Conservation (phyloP, 2,113 vertebrate genomes). For the Ophthalmolycus amberensis region DNA sequence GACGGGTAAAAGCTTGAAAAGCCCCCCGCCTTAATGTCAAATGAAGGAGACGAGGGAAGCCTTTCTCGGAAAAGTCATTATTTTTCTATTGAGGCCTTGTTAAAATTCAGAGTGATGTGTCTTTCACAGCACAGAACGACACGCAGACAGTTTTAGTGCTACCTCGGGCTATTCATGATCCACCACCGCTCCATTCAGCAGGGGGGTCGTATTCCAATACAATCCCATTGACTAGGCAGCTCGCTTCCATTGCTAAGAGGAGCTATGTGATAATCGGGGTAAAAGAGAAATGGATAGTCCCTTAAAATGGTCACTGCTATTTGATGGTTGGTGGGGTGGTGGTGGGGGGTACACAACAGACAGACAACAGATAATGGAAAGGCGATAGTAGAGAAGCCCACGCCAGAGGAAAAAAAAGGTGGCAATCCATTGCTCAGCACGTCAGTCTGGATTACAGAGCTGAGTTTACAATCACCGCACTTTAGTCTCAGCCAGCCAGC, state of each 20-base stretch:
- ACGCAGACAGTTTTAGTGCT: constrained; percentile 47
- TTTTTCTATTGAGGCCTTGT: constrained; percentile 41
- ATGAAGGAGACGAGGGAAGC: constrained; percentile 7
- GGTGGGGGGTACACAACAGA: background rate
- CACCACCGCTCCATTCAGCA: constrained; percentile 51
- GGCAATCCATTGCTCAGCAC: constrained; percentile 54
- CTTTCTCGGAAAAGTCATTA: constrained; percentile 34
- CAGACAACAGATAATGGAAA: background rate
- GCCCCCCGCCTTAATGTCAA: background rate
- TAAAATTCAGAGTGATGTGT: constrained; percentile 51
- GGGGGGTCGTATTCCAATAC: constrained; percentile 67
- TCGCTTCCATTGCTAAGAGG: constrained; percentile 62
- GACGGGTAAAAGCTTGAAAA: constrained; percentile 8
- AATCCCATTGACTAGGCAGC: constrained; percentile 59
- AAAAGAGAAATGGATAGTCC: constrained; percentile 71
- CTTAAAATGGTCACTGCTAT: constrained; percentile 48
- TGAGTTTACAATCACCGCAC: constrained; percentile 58
- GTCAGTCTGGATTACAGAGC: constrained; percentile 62
- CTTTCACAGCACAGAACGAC: constrained; percentile 45
- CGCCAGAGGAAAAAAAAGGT: background rate
- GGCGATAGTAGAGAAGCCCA: background rate
- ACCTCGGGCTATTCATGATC: constrained; percentile 51
- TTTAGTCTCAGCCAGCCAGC: background rate
- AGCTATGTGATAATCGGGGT: constrained; percentile 67
- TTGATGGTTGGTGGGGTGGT: background rate